Percentiles rank a stretch among this genome's conserved stretches.
These are phyloP conservation scores for Onychostoma macrolepis DNA, from an alignment of 2,113 vertebrate genomes.

Conservation along the genomic window DNA sequence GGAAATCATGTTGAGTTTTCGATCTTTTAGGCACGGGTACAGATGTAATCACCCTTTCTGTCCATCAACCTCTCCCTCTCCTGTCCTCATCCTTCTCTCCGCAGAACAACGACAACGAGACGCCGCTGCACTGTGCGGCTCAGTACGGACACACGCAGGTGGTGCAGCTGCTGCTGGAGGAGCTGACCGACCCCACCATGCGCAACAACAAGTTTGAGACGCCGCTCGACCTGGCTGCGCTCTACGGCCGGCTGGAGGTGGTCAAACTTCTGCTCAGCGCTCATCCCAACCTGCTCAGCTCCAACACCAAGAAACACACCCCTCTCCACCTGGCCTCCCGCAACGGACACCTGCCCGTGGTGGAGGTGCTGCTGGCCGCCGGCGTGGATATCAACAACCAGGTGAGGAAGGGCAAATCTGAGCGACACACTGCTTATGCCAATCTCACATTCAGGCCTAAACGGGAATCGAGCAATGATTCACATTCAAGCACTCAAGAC, in stretches of 20 bases:
- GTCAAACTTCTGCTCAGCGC: constrained; percentile 94
- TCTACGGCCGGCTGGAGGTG: constrained; percentile 95
- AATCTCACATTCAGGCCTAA: not conserved
- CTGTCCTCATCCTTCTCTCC: not conserved
- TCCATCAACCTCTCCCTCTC: not conserved
- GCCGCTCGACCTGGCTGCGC: constrained; percentile 90
- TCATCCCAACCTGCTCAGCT: constrained; percentile 94
- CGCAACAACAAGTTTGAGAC: constrained; percentile 98
- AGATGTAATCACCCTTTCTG: not conserved
- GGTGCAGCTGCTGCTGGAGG: constrained; percentile 93
- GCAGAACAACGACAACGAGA: constrained; percentile 99
- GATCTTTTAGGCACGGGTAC: not conserved
- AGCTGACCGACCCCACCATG: constrained; percentile 98
- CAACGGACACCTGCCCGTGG: constrained; percentile 90
- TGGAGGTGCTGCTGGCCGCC: constrained; percentile 90
- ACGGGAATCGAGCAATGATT: not conserved
- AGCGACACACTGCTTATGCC: too few relatives aligned
- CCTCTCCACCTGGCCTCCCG: constrained; percentile 93
- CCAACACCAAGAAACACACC: constrained; percentile 94
- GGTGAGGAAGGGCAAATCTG: constrained; percentile 69
- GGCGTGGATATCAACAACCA: constrained; percentile 99
- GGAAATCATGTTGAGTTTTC: not conserved
- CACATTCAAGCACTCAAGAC: too few relatives aligned
- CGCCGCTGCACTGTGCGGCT: constrained; percentile 93
- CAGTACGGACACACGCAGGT: constrained; percentile 95